Percentiles rank a stretch among this genome's conserved stretches.
These are phyloP conservation scores for Melinaea marsaeus DNA, from an alignment of 2,888 invertebrate genomes.

Conservation along the genomic window DNA sequence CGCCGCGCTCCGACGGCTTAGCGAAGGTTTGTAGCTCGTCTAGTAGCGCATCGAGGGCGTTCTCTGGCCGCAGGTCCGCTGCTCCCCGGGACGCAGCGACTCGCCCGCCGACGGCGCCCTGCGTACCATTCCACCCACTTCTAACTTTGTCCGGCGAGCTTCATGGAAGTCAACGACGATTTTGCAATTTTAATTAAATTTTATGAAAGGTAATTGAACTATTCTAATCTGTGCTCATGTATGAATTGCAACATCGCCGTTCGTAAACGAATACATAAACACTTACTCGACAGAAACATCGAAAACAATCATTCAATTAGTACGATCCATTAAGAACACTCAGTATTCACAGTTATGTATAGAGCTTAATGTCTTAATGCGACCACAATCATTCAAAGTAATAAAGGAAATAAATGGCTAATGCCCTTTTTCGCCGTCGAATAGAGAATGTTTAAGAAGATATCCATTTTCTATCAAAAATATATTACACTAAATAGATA, in stretches of 20 bases:
- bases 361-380: slow-evolving; percentile 56
- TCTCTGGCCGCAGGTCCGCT: slow-evolving; percentile 85
- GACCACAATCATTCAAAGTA: slow-evolving; percentile 64
- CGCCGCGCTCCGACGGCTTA: slow-evolving; percentile 74
- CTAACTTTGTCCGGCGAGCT: slow-evolving; percentile 58
- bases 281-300: slow-evolving; percentile 56
- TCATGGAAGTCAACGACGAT: slow-evolving; percentile 58
- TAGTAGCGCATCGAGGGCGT: slow-evolving; percentile 98
- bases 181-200: slow-evolving; percentile 41
- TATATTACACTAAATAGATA: slow-evolving; percentile 1
- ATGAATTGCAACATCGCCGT: slow-evolving; percentile 56
- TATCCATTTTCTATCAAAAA: no score
- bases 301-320: slow-evolving; percentile 61
- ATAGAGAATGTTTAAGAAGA: slow-evolving; percentile 23
- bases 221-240: slow-evolving; percentile 16
- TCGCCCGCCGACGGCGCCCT: slow-evolving; percentile 64
- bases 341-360: slow-evolving; percentile 58
- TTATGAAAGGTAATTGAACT: slow-evolving; percentile 8
- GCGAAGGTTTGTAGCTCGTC: slow-evolving; percentile 95
- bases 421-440: slow-evolving; percentile 50
- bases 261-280: slow-evolving; percentile 44
- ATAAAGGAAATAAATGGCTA: slow-evolving; percentile 58
- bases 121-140: slow-evolving; percentile 65
- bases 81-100: slow-evolving; percentile 45
- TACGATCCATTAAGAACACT: slow-evolving; percentile 59